These are phyloP conservation scores for Stictocephala bisonia DNA, from an alignment of 2,888 invertebrate genomes.

Conservation along the genomic window DNA sequence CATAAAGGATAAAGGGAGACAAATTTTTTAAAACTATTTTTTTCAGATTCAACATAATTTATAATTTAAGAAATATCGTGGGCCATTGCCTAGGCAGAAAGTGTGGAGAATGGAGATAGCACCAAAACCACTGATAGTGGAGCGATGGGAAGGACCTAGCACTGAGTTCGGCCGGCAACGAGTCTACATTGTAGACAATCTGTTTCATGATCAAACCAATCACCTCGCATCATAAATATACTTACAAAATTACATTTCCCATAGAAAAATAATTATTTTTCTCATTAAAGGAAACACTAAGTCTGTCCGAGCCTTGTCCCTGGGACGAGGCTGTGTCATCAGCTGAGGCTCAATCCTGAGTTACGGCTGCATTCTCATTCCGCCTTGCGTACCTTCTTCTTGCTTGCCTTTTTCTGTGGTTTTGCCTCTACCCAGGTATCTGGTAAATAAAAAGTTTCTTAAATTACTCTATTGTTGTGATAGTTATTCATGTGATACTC, in stretches of 20 bases:
- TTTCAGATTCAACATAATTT: too few species aligned
- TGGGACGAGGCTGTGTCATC: neutral
- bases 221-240: neutral
- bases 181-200: neutral
- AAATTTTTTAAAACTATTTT: neutral
- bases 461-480: too few species aligned
- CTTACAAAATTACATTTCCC: slow-evolving; percentile 25
- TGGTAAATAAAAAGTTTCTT: slow-evolving; percentile 62
- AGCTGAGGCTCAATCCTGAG: neutral
- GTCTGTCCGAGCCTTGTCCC: neutral
- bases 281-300: neutral
- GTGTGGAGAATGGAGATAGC: slow-evolving; percentile 9
- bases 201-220: neutral
- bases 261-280: slow-evolving; percentile 26
- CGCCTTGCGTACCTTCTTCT: slow-evolving; percentile 81
- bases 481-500: neutral
- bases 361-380: slow-evolving; percentile 67
- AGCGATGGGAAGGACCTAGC: neutral
- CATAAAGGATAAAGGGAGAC: neutral
- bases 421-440: slow-evolving; percentile 83
- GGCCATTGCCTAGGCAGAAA: neutral
- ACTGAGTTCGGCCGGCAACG: neutral
- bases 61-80: too few species aligned
- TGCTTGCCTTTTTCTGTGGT: slow-evolving; percentile 73
- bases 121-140: neutral